Base-by-base conservation (phyloP, 2,113 vertebrate species). In the Hippocampus mohnikei region DNA sequence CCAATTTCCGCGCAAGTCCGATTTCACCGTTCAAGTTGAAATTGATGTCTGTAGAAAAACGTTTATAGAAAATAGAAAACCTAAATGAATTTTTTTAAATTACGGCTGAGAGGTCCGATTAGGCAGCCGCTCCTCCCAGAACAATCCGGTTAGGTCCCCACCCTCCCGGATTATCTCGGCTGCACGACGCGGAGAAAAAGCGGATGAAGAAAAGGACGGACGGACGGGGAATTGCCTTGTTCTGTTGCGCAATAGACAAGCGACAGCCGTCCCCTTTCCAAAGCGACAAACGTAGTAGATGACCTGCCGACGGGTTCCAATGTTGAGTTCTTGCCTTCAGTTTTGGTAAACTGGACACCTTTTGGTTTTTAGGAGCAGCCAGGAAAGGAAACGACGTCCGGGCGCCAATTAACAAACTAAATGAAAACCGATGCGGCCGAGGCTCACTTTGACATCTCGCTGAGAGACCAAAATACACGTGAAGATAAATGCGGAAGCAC, bases 401-500 rank as follows among this genome's bases (percentile, higher is more conserved):
- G 89, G 64, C 78, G 67, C 87, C 74, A 89, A 93, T 92, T 88
- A 91, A 75, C 84, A 67, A 87, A 87, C 82, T 91, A 90, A 90
- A 89, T 27, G 27, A 27, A 27, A 90, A 90, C 76, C 84, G 89
- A 88, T 88, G 84, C 90, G 85, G 88, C 88, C 64, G 2, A 68
- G 84, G 75, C 8, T 64, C 40, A 40, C n/a, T 44, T 29, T 5
- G n/a, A 56, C 11, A n/a, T 25, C 23, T 56, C 55, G 11, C n/a
- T 27, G 23, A 12, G 5, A 25, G 10, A 27, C 23, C 2, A 53
- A 53, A 56, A 25, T 27, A 2, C 2, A 27, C 27, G 2, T 27
- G 27, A 27, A 27, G 27, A 27, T 27, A 27, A 27, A 27, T 27
- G 27, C 2, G 27, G 27, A 27, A 27, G 27, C 27, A 27, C 27